Evolutionary conservation across 2,888 invertebrate species (phyloP).

Genomic region (Drosophila mimetica): DNA sequence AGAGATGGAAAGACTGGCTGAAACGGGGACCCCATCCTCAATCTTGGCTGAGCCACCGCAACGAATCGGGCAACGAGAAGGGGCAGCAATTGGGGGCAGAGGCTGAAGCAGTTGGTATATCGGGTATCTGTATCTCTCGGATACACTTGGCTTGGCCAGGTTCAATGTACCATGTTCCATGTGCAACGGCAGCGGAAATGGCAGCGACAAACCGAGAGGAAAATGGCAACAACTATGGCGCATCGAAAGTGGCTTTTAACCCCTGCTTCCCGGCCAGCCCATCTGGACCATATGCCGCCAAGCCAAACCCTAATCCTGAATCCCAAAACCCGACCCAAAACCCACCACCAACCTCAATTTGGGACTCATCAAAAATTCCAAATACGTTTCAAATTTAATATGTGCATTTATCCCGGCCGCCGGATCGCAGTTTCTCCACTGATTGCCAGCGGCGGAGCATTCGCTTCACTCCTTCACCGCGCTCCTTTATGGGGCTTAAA

Average conservation of each 20-base stretch:
- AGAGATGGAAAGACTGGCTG: slow-evolving; percentile 5
- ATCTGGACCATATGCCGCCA: slow-evolving; percentile 52
- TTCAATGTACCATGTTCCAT: slow-evolving; percentile 40
- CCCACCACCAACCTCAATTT: slow-evolving; percentile 29
- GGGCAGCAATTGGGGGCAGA: slow-evolving; percentile 16
- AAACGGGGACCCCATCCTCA: slow-evolving; percentile 17
- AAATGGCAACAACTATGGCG: slow-evolving; percentile 40
- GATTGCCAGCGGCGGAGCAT: slow-evolving; percentile 12
- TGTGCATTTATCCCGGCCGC: slow-evolving; percentile 65
- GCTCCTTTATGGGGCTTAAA: slow-evolving; percentile 77
- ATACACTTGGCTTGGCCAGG: slow-evolving; percentile 35
- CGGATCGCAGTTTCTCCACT: slow-evolving; percentile 40
- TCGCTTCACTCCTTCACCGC: slow-evolving; percentile 57
- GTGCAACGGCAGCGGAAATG: slow-evolving; percentile 43
- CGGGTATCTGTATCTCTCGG: slow-evolving; percentile 34
- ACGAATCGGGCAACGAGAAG: slow-evolving; percentile 36
- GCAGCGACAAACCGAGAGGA: slow-evolving; percentile 16
- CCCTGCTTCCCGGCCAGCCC: slow-evolving; percentile 28
- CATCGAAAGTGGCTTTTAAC: slow-evolving; percentile 54
- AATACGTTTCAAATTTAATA: slow-evolving; percentile 82
- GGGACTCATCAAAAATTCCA: slow-evolving; percentile 80
- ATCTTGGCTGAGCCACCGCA: slow-evolving; percentile 48
- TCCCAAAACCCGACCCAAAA: slow-evolving; percentile 9
- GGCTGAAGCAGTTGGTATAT: slow-evolving; percentile 17
- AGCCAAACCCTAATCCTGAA: slow-evolving; percentile 32